These are phyloP conservation scores for Mus spretus DNA, from an alignment of 2,797 vertebrate genomes.

Conservation along the genomic window DNA sequence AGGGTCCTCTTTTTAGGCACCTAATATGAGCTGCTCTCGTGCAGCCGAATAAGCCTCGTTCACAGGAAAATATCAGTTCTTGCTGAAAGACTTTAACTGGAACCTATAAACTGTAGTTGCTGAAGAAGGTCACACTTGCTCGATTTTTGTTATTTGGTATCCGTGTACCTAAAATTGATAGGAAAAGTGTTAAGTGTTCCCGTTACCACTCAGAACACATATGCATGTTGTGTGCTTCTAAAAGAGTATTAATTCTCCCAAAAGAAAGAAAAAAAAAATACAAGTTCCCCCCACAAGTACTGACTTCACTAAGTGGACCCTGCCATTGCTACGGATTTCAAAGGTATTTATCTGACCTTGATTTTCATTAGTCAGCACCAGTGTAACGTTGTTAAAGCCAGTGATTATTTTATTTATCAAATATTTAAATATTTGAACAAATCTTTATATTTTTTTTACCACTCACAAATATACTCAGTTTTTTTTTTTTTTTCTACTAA, in stretches of 20 bases:
- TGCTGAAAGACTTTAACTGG: slow-evolving; percentile 82
- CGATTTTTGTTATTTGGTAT: slow-evolving; percentile 39
- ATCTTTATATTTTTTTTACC: not conserved
- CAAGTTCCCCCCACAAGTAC: not conserved
- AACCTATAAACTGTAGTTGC: slow-evolving; percentile 79
- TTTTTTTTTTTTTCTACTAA: slow-evolving; percentile 1
- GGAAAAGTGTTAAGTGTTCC: not conserved
- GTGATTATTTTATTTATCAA: not conserved
- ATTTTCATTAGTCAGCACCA: not conserved
- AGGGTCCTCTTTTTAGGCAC: not conserved
- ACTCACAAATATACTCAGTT: not conserved
- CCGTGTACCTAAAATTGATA: slow-evolving; percentile 33
- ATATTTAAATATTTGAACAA: not conserved
- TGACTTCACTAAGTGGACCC: not conserved
- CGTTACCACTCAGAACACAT: slow-evolving; percentile 1
- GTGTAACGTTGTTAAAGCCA: not conserved
- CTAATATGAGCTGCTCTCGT: slow-evolving; percentile 80
- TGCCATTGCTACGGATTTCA: not conserved
- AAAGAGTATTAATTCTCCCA: not conserved
- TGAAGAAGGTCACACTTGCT: slow-evolving; percentile 76
- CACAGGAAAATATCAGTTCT: slow-evolving; percentile 74
- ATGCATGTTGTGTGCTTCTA: not conserved
- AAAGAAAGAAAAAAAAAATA: slow-evolving; percentile 59
- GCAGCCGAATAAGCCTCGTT: slow-evolving; percentile 85
- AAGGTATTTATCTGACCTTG: slow-evolving; percentile 1